These are phyloP conservation scores for Pocota personata DNA, from an alignment of 2,888 invertebrate species.

Conservation along the genomic window DNA sequence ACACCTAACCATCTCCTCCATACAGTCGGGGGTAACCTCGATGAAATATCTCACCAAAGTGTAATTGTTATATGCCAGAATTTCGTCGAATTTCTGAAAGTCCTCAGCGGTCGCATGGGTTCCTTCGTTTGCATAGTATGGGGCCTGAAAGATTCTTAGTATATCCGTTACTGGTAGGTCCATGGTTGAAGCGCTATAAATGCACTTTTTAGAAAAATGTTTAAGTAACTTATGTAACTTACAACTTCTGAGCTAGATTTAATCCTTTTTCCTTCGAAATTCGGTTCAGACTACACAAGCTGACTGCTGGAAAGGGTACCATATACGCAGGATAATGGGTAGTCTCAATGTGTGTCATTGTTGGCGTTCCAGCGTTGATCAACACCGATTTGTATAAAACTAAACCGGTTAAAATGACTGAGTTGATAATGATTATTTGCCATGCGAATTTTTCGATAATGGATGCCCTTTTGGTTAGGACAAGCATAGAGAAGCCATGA, in stretches of 20 bases:
- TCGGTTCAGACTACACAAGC: slow-evolving; percentile 84
- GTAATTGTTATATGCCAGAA: slow-evolving; percentile 75
- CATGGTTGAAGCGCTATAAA: background rate
- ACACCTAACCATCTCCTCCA: slow-evolving; percentile 84
- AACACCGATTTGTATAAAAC: slow-evolving; percentile 85
- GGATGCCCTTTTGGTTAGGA: slow-evolving; percentile 74
- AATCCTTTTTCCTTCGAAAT: slow-evolving; percentile 82
- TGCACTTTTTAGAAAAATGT: background rate
- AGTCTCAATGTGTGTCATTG: slow-evolving; percentile 84
- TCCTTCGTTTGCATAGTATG: slow-evolving; percentile 71
- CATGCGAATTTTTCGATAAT: slow-evolving; percentile 82
- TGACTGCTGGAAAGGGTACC: slow-evolving; percentile 84
- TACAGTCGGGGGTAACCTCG: slow-evolving; percentile 84
- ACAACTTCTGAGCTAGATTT: slow-evolving; percentile 80
- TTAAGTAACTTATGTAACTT: slow-evolving; percentile 74
- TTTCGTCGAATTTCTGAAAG: slow-evolving; percentile 67
- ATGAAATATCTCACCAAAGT: slow-evolving; percentile 75
- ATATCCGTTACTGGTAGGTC: slow-evolving; percentile 21
- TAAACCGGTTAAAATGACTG: slow-evolving; percentile 83
- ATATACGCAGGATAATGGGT: slow-evolving; percentile 83
- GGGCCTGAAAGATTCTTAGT: slow-evolving; percentile 74
- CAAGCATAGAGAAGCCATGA: slow-evolving; percentile 79
- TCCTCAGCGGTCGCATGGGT: slow-evolving; percentile 53
- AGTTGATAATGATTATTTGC: slow-evolving; percentile 84
- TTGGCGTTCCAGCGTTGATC: slow-evolving; percentile 84